Base-by-base conservation (phyloP, 2,888 invertebrate genomes). In the Ryuthela nishihirai region DNA sequence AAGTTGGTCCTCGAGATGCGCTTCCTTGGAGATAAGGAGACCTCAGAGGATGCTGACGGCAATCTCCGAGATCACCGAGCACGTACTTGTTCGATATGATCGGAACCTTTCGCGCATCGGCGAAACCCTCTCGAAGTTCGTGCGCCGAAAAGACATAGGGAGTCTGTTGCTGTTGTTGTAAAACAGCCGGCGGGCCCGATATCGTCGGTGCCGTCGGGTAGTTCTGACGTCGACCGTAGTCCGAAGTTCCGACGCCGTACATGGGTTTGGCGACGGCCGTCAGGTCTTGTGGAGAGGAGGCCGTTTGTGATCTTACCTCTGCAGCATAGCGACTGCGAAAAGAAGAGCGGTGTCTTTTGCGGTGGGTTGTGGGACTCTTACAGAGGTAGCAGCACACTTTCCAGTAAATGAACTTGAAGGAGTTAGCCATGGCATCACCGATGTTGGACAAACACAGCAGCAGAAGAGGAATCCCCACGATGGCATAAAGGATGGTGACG, bases 401-500 rank as follows among this genome's bases (percentile, higher is more conserved):
- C 92, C 92, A 92, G 72, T 93, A 93, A n/a, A 92, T 76, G 71
- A 92, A 91, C 82, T 85, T 82, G 78, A 93, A 93, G 6, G 90
- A 89, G 40, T 90, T 88, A 1, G 92, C 92, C 89, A 93, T 89
- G 64, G 91, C 86, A 73, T 92, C 91, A 5, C 93, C 92, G 68
- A 92, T 92, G 76, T 90, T 93, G 49, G 93, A 92, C 65, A 95
- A 81, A 70, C 94, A 95, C 17, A 95, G 81, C 69, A 95, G 81
- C 92, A 95, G 94, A 66, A 95, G 78, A 0, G 95, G 95, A 67
- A 95, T 95, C 41, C 78, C 95, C 65, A 94, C 80, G 72, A 95
- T 93, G 21, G 94, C 94, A 76, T 95, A 95, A 74, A 95, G 87
- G 70, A 95, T 94, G 12, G 95, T 95, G 65, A 91, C 87, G 65